These are phyloP conservation scores for Gryon sp. DNA, from an alignment of 1,140 invertebrate genomes.

Conservation along the genomic window DNA sequence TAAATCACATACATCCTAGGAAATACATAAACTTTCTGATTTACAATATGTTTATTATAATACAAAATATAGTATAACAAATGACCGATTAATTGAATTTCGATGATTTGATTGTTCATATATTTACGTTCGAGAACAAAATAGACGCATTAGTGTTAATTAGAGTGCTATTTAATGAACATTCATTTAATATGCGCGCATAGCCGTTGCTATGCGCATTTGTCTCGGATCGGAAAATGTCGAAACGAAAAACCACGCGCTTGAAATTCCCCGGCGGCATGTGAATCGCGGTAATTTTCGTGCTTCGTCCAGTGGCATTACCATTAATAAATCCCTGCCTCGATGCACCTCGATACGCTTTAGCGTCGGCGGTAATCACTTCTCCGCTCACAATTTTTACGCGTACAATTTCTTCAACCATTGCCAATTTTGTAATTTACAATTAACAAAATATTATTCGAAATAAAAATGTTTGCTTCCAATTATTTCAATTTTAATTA, in stretches of 20 bases:
- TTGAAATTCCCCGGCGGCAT: conserved; percentile 27
- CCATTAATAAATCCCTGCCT: conserved; percentile 63
- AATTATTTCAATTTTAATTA: no score
- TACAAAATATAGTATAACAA: no score
- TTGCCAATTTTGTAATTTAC: conserved; percentile 4
- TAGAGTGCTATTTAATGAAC: conserved; percentile 24
- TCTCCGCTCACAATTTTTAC: conserved; percentile 37
- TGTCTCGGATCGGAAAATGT: conserved; percentile 51
- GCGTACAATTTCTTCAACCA: conserved; percentile 22
- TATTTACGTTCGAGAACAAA: no score
- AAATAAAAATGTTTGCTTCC: no score
- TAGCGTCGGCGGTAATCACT: conserved; percentile 45
- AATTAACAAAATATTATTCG: no score
- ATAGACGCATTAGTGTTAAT: no score
- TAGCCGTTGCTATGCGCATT: conserved; percentile 20
- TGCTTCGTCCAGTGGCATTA: conserved; percentile 44
- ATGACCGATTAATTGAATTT: no score
- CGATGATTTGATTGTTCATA: no score
- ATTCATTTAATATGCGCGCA: conserved; percentile 27
- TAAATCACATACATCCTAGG: no score
- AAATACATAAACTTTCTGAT: no score
- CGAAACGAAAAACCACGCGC: conserved; percentile 27
- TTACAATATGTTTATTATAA: no score
- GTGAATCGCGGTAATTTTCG: conserved; percentile 51
- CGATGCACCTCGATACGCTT: conserved; percentile 65